Percentiles rank a stretch among this genome's conserved stretches.
phyloP scores from a whole-genome alignment of 2,797 vertebrate genomes.

The Platalea minor region DNA sequence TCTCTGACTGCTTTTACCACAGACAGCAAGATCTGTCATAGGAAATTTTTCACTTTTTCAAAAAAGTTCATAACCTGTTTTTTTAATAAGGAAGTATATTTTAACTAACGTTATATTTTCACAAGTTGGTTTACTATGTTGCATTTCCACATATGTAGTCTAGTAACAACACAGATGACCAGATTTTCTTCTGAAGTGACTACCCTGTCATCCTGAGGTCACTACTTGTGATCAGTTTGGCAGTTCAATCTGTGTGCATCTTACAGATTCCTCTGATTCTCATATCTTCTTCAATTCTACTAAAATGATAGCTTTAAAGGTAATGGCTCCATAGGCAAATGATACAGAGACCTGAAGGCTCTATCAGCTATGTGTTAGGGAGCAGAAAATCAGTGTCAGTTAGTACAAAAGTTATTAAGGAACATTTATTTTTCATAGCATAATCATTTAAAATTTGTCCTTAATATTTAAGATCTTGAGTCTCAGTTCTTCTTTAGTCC shows the following conservation, averaged over 20 bases:
- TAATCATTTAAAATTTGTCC: not conserved
- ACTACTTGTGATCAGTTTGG: accelerated
- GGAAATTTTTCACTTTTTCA: not conserved
- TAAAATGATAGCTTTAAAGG: not conserved
- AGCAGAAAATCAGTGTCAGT: not conserved
- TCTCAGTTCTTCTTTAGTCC: not conserved
- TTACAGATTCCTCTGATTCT: not conserved
- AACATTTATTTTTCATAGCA: not conserved
- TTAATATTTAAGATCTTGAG: not conserved
- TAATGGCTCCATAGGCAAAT: not conserved
- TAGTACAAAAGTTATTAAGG: not conserved
- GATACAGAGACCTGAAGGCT: not conserved
- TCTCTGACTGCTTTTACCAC: not conserved
- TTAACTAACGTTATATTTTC: not conserved
- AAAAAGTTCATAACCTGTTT: not conserved
- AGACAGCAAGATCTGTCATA: not conserved
- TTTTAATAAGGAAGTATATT: not conserved
- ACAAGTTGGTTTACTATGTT: not conserved
- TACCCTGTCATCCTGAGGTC: not conserved
- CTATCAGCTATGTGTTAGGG: not conserved
- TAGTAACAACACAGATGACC: not conserved
- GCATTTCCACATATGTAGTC: accelerated
- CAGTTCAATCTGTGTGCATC: accelerated
- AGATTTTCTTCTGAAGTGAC: not conserved
- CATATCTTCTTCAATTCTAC: not conserved